Base-by-base conservation (phyloP, 35 echinoderm and acorn worm species). In the Ophioderma brevispina region DNA sequence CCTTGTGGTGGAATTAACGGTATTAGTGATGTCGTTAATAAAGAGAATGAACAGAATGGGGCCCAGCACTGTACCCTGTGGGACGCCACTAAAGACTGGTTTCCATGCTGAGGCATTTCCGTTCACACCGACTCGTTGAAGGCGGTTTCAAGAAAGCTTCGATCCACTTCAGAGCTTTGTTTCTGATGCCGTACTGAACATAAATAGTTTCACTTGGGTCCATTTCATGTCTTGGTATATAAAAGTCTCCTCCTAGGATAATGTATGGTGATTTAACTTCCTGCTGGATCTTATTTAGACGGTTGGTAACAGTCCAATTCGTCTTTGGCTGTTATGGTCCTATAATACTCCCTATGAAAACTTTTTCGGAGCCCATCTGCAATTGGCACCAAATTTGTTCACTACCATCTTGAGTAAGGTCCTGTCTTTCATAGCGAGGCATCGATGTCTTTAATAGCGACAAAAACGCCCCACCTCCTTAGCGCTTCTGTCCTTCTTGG, bases 371-470 rank as follows among this genome's bases (percentile, higher is more conserved):
- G 18, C 82, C 34, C 25, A 15, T 63, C 28, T 63, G 32, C 25
- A 85, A 38, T 34, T 85, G 82, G 34, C 82, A 85, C 82, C 82
- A 85, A 36, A 28, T 34, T 85, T 85, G 82, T 85, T 85, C 82
- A 85, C 82, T 85, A 5, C 30, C 42, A 1, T 64, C 50, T 8
- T 19, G 42, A 85, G 5, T 34, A 59, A 82, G 37, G 41, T 82
- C 80, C 0, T 42, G 42, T 84, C 81, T 84, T 84, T 25, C 19
- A 63, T 64, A 25, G 30, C 23, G n/a, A 6, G 85, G 85, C 32
- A 87, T 40, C n/a, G 36, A 50, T 21, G 78, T 80, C 33, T 13
- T 80, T 36, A n/a, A 80, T 64, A 11, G 82, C 46, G 36, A 85
- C 35, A 25, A 59, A 85, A 21, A 85, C 46, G 15, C 82, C 82